Evolutionary conservation across 1,140 invertebrate genomes (phyloP).

Genomic region (Eubasilissa regina): DNA sequence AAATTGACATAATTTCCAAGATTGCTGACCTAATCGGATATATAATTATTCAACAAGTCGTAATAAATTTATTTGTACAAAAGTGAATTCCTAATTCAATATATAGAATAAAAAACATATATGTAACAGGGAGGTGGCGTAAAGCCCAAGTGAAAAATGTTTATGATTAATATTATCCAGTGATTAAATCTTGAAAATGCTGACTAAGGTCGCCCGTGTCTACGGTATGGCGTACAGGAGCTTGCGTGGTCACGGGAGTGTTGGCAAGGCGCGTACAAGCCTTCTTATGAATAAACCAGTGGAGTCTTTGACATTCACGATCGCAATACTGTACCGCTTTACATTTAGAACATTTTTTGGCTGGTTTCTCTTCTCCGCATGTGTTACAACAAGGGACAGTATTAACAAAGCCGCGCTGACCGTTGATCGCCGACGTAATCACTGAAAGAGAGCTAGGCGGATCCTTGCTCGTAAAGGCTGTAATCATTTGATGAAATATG

Average conservation of each 20-base stretch:
- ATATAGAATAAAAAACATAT: slow-evolving; percentile 11
- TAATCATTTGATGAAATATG: slow-evolving; percentile 88
- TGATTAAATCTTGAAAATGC: slow-evolving; percentile 67
- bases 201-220: slow-evolving; percentile 68
- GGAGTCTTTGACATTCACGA: slow-evolving; percentile 92
- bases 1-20: not conserved
- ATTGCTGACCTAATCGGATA: slow-evolving; percentile 1
- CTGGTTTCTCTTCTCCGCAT: slow-evolving; percentile 90
- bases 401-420: slow-evolving; percentile 85
- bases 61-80: slow-evolving; percentile 17
- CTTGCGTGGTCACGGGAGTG: slow-evolving; percentile 62
- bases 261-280: slow-evolving; percentile 77
- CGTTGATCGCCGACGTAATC: slow-evolving; percentile 90
- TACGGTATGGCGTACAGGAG: slow-evolving; percentile 64
- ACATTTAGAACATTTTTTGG: slow-evolving; percentile 96
- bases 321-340: slow-evolving; percentile 96
- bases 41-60: slow-evolving; percentile 30
- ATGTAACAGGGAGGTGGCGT: not conserved
- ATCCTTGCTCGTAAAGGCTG: slow-evolving; percentile 80
- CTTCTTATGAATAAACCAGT: slow-evolving; percentile 98
- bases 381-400: slow-evolving; percentile 84
- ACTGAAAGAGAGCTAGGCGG: slow-evolving; percentile 80
- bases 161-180: slow-evolving; percentile 60
- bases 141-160: not conserved
- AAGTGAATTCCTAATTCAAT: slow-evolving; percentile 9